Percentiles rank a stretch among this genome's conserved stretches.
Conservation (phyloP, 2,888 invertebrate species). For the Drosophila barbarae region DNA sequence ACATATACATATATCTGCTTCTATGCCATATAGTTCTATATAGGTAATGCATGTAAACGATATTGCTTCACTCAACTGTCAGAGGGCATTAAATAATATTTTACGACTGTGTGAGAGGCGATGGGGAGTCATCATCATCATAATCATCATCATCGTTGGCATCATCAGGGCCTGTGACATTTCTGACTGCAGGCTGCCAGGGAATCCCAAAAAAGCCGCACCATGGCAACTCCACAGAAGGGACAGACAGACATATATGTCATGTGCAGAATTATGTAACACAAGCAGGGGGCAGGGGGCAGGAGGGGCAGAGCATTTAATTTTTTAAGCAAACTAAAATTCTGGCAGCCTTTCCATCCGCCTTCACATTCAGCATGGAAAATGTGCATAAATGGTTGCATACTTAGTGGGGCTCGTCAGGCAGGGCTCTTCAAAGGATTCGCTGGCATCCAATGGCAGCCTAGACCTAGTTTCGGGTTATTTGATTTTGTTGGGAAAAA, state of each 20-base stretch:
- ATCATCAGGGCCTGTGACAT: constrained; percentile 60
- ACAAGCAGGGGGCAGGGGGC: neutral
- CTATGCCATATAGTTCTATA: constrained; percentile 11
- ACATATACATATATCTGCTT: neutral
- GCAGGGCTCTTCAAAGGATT: constrained; percentile 11
- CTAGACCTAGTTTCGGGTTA: constrained; percentile 27
- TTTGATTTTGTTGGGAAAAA: neutral
- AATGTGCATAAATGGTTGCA: constrained; percentile 32
- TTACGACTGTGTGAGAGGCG: constrained; percentile 43
- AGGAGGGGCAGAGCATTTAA: constrained; percentile 39
- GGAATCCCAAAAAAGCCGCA: constrained; percentile 23
- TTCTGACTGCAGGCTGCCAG: constrained; percentile 66
- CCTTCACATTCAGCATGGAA: constrained; percentile 46
- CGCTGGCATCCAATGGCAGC: constrained; percentile 15
- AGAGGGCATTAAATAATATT: constrained; percentile 72
- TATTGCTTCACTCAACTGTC: constrained; percentile 72
- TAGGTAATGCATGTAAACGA: constrained; percentile 71
- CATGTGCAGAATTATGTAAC: constrained; percentile 56
- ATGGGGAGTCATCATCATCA: constrained; percentile 3
- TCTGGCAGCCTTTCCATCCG: constrained; percentile 6
- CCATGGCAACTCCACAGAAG: constrained; percentile 22
- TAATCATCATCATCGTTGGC: constrained; percentile 24
- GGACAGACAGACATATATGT: constrained; percentile 30
- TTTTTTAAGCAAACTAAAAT: constrained; percentile 54
- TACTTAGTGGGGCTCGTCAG: constrained; percentile 11